phyloP scores from a whole-genome alignment of 2,797 vertebrate genomes.

The Tragelaphus oryx region DNA sequence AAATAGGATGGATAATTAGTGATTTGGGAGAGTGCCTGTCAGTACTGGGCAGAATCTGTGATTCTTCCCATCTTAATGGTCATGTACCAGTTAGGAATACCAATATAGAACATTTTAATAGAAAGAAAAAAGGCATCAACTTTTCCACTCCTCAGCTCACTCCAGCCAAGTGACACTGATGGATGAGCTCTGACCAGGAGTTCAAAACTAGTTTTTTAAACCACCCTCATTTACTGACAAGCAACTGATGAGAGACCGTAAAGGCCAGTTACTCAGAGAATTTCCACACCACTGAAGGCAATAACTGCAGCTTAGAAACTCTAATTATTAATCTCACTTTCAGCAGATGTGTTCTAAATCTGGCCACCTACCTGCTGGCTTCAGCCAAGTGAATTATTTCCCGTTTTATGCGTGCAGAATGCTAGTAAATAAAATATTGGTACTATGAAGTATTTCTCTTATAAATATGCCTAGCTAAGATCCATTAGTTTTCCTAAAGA shows the following conservation, averaged over 20 bases:
- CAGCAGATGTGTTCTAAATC: slow-evolving; percentile 25
- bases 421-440: neutral
- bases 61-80: neutral
- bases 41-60: neutral
- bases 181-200: neutral
- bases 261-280: neutral
- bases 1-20: neutral
- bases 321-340: slow-evolving; percentile 45
- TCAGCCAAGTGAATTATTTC: neutral
- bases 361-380: neutral
- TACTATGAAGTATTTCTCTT: neutral
- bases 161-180: neutral
- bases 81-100: neutral
- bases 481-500: neutral
- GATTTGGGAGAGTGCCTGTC: neutral
- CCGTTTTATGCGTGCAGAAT: neutral
- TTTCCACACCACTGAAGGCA: slow-evolving; percentile 21
- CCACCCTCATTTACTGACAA: neutral
- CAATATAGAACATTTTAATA: neutral
- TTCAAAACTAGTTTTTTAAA: neutral
- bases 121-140: neutral
- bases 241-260: neutral
- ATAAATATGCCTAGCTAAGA: neutral
- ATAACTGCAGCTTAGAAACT: neutral
- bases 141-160: neutral